Base-by-base conservation (phyloP, 2,797 vertebrate genomes). In the Otolemur crassicaudatus region DNA sequence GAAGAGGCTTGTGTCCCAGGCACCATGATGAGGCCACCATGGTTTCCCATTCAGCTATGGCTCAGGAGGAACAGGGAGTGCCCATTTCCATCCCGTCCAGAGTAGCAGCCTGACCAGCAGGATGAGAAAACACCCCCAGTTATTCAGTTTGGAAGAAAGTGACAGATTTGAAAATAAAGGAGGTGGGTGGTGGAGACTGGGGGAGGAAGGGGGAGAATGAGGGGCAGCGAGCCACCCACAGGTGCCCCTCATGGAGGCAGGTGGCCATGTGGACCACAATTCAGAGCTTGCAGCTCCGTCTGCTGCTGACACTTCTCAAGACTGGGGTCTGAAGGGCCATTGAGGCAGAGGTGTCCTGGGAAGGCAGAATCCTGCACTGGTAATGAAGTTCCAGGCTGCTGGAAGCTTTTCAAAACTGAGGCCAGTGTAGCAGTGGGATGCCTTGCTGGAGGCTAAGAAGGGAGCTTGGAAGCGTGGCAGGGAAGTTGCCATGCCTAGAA, bases 111-210 rank as follows among this genome's bases (percentile, higher is more conserved):
- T 53, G 53, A 61, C 49, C 5, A 65, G 79, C 56, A 27, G 56
- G 31, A 87, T 20, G 61, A 79, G 65, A 23, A 79, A 77, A 0
- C 67, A 19, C n/a, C 6, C n/a, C 46, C 20, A n/a, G 27, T 29
- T 73, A 60, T 73, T 87, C 25, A 20, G 29, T 80, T 89, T 93
- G 58, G 46, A 87, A 83, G 65, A 86, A 86, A 22, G 63, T 20
- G 22, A 49, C 22, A 53, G 31, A 27, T 43, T 4, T 63, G n/a
- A 85, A 73, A 61, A 69, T 31, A 53, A 37, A 70, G 12, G 9
- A 60, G 13, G 5, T 37, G 9, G n/a, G 10, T 13, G 56, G 34
- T 12, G 22, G 60, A 65, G 49, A 14, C 4, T 8, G 29, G 17
- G 46, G 31, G 7, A 3, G 19, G 13, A 27, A 40, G 1, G 0